Evolutionary conservation across 1,140 invertebrate species (phyloP).

Genomic region (Oedothorax gibbosus): DNA sequence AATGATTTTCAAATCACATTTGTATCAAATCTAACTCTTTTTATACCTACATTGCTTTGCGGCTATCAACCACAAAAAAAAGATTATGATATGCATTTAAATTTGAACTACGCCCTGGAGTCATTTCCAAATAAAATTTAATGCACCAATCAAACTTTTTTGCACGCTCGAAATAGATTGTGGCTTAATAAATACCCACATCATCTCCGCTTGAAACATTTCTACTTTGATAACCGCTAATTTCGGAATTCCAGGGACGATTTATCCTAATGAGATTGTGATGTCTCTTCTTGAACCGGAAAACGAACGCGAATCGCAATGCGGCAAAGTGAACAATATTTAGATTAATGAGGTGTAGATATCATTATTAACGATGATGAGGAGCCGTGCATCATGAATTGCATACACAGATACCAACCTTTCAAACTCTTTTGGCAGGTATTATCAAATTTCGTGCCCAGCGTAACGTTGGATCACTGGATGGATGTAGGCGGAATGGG

Average conservation of each 20-base stretch:
- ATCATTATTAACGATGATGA: conserved; percentile 45
- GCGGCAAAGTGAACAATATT: conserved; percentile 28
- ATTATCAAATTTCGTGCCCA: conserved; percentile 1
- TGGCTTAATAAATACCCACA: background rate
- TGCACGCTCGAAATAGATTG: too few species aligned
- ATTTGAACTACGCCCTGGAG: too few species aligned
- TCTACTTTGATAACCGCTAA: conserved; percentile 25
- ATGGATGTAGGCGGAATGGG: background rate
- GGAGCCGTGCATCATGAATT: background rate
- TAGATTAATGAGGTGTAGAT: conserved; percentile 49
- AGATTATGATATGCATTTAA: too few species aligned
- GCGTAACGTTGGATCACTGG: background rate
- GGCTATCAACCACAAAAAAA: too few species aligned
- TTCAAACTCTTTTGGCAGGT: background rate
- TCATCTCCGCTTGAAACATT: background rate
- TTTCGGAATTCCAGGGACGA: conserved; percentile 24
- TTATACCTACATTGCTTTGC: too few species aligned
- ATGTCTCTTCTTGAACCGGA: conserved; percentile 8
- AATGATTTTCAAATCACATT: background rate
- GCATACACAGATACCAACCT: background rate
- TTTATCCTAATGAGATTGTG: conserved; percentile 46
- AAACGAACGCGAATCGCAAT: background rate
- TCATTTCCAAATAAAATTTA: too few species aligned
- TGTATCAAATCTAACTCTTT: too few species aligned
- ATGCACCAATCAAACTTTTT: too few species aligned